Conservation (phyloP, 2,888 invertebrate genomes). For the Xestia rhomboidea region DNA sequence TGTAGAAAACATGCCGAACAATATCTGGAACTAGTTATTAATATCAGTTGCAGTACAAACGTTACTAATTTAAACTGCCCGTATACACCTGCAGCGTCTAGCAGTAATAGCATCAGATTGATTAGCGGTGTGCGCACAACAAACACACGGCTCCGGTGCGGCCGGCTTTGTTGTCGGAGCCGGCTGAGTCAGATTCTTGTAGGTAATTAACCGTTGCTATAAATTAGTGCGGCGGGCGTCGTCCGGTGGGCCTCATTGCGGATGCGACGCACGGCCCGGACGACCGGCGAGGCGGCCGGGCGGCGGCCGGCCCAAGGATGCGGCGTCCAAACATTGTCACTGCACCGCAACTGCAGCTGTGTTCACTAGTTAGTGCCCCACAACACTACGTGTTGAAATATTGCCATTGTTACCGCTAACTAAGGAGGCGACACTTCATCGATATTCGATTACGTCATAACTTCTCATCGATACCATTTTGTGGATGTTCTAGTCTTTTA, state of each 20-base stretch:
- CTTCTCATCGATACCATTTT: conserved; percentile 21
- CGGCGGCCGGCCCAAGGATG: conserved; percentile 76
- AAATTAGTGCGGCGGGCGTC: conserved; percentile 79
- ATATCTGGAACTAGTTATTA: background rate
- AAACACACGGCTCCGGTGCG: conserved; percentile 71
- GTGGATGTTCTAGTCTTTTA: conserved; percentile 25
- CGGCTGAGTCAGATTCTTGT: conserved; percentile 84
- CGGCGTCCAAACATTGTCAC: conserved; percentile 86
- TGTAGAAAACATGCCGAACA: background rate
- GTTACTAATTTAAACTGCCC: conserved; percentile 12
- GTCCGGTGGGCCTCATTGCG: conserved; percentile 79
- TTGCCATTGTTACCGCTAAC: conserved; percentile 72
- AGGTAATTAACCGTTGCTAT: conserved; percentile 87
- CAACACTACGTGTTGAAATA: conserved; percentile 82
- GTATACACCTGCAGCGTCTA: conserved; percentile 21
- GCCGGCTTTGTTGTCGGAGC: conserved; percentile 72
- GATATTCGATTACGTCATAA: conserved; percentile 66
- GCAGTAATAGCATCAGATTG: conserved; percentile 68
- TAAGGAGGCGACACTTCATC: conserved; percentile 69
- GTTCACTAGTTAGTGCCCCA: conserved; percentile 85
- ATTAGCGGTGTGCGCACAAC: conserved; percentile 71
- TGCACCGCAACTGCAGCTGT: conserved; percentile 86
- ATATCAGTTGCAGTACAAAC: background rate
- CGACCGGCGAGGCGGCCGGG: conserved; percentile 63
- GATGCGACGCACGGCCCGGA: conserved; percentile 79